Percentiles rank a stretch among this genome's conserved stretches.
These are phyloP conservation scores for Frieseomelitta varia DNA, from an alignment of 1,140 invertebrate species.

Conservation along the genomic window DNA sequence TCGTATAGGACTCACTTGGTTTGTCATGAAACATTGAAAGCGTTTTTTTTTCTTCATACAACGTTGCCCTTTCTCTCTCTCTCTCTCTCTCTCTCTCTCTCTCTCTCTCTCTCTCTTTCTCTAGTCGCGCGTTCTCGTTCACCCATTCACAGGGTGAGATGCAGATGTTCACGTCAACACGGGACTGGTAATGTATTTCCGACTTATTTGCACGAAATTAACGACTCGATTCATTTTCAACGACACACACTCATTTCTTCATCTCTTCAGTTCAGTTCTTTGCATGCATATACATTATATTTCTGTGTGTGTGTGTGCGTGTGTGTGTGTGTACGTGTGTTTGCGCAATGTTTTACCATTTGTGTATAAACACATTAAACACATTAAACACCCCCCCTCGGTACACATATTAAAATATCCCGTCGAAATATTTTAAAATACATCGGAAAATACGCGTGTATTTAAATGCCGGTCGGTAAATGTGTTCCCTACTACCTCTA, in stretches of 20 bases:
- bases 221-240: background rate
- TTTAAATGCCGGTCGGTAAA: conserved; percentile 41
- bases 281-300: background rate
- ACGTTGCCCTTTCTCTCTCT: background rate
- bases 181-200: conserved; percentile 38
- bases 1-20: conserved; percentile 41
- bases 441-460: background rate
- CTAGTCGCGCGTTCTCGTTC: background rate
- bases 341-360: background rate
- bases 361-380: background rate
- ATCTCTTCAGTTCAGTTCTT: background rate
- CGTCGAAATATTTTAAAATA: conserved; percentile 16
- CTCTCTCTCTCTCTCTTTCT: too few relatives aligned
- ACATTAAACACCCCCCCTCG: too few relatives aligned
- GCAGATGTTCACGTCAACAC: background rate
- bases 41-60: conserved; percentile 31
- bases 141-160: background rate
- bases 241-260: background rate
- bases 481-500: conserved; percentile 11
- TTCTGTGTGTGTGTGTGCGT: background rate
- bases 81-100: too few relatives aligned
- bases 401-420: conserved; percentile 10
- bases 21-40: conserved; percentile 50
- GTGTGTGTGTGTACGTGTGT: background rate
- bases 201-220: conserved; percentile 28